Evolutionary conservation across 2,888 invertebrate genomes (phyloP), one percentile per base, ranked within the genome.

Genomic region (Sturmia bella): DNA sequence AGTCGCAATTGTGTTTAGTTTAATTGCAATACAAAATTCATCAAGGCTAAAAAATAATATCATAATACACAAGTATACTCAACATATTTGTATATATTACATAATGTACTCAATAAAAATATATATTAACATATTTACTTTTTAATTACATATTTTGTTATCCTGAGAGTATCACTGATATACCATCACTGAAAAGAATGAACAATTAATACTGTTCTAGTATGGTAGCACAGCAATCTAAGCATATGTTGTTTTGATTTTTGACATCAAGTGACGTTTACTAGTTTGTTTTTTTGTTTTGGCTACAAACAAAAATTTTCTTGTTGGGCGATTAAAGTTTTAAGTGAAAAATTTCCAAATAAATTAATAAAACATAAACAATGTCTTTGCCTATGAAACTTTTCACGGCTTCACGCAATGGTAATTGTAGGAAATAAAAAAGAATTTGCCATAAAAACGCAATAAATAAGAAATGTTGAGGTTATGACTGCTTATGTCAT

Each of bases 401-500:
- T 78, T 90, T 88, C 57, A 86, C 85, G 50, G 85, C 87, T 63
- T 85, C 89, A 61, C 87, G 87, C 84, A 86, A 87, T 85, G 91
- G 90, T 90, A 86, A 2, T 27, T 69, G 84, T 86, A 61, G 63
- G 12, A 21, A 32, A 48, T 7, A 37, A 41, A 17, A 45, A 3
- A 6, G 11, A n/a, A 3, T 21, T 45, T 27, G 27, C 11, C 43
- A 43, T 17, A 70, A 37, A 54, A 59, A 50, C 50, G 21, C 19
- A 32, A 41, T 32, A 39, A 4, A 1, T 13, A n/a, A 37, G 12
- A 21, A 9, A 24, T 13, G 43, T 85, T 87, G 86, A 89, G 91
- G 90, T 90, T 90, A 90, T 87, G 88, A 84, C 84, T 84, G 86
- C 89, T 90, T 90, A 90, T 90, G 89, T 90, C 90, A 90, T 89